phyloP scores from a whole-genome alignment of 2,113 vertebrate genomes.

The Motacilla alba region DNA sequence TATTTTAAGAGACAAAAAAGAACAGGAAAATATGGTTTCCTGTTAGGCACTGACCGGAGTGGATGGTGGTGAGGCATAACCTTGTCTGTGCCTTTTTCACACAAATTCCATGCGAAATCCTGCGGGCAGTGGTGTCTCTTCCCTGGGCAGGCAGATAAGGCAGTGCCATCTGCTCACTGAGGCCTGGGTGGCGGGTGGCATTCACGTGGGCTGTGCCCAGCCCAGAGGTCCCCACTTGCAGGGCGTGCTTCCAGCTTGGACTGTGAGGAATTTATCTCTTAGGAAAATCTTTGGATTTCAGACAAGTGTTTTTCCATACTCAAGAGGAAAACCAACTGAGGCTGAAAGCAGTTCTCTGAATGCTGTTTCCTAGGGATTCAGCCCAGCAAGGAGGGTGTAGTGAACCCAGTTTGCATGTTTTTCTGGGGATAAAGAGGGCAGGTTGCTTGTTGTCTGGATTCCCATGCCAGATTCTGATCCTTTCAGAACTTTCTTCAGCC shows the following conservation, averaged over 20 bases:
- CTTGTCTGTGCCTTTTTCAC: neutral
- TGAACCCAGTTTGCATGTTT: neutral
- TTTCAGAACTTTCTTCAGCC: neutral
- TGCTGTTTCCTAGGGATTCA: neutral
- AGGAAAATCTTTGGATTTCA: neutral
- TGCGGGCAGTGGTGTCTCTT: accelerated
- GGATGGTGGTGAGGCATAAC: neutral
- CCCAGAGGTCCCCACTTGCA: neutral
- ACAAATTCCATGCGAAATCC: neutral
- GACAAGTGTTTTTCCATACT: neutral
- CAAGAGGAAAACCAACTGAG: neutral
- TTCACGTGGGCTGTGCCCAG: neutral
- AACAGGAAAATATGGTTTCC: neutral
- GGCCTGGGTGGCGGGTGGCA: neutral
- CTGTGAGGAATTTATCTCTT: neutral
- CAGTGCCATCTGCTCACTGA: neutral
- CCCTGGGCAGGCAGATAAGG: neutral
- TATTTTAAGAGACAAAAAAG: neutral
- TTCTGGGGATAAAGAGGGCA: neutral
- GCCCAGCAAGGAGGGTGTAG: neutral
- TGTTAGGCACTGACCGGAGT: neutral
- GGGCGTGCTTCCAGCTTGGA: neutral
- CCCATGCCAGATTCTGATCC: neutral
- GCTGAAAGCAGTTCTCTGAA: neutral
- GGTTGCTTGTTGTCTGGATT: neutral